These are phyloP conservation scores for Blastobasis adustella DNA, from an alignment of 2,888 invertebrate genomes.

Conservation along the genomic window DNA sequence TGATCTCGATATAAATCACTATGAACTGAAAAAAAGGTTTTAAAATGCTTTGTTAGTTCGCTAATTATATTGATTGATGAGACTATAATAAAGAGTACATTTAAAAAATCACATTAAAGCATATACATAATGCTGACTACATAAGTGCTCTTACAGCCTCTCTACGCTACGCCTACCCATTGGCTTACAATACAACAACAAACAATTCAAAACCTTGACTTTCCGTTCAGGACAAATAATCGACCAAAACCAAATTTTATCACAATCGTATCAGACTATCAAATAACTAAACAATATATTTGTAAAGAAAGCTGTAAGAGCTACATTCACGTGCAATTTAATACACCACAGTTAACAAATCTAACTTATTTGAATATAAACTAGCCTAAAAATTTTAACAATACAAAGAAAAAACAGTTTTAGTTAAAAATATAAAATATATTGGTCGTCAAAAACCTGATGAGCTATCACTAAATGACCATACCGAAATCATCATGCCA, in stretches of 20 bases:
- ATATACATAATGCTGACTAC: conserved; percentile 76
- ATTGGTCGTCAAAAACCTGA: conserved; percentile 71
- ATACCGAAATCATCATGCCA: conserved; percentile 61
- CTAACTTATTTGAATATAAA: conserved; percentile 72
- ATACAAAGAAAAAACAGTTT: conserved; percentile 60
- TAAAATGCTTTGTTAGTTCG: conserved; percentile 68
- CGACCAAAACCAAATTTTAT: conserved; percentile 55
- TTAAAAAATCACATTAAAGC: conserved; percentile 76
- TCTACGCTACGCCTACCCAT: conserved; percentile 24
- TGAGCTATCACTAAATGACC: conserved; percentile 74
- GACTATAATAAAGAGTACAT: conserved; percentile 74
- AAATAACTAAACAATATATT: conserved; percentile 48
- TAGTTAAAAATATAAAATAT: conserved; percentile 63
- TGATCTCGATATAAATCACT: conserved; percentile 72
- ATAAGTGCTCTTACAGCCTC: conserved; percentile 67
- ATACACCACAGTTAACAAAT: conserved; percentile 73
- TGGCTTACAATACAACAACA: conserved; percentile 58
- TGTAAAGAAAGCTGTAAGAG: conserved; percentile 66
- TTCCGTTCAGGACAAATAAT: conserved; percentile 47
- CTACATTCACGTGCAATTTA: conserved; percentile 64
- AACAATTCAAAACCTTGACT: conserved; percentile 36
- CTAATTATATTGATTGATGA: conserved; percentile 72
- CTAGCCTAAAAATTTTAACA: conserved; percentile 75
- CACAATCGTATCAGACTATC: conserved; percentile 70
- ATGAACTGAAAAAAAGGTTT: conserved; percentile 65